Conservation (phyloP, 1,140 invertebrate species). For the Sipha flava region DNA sequence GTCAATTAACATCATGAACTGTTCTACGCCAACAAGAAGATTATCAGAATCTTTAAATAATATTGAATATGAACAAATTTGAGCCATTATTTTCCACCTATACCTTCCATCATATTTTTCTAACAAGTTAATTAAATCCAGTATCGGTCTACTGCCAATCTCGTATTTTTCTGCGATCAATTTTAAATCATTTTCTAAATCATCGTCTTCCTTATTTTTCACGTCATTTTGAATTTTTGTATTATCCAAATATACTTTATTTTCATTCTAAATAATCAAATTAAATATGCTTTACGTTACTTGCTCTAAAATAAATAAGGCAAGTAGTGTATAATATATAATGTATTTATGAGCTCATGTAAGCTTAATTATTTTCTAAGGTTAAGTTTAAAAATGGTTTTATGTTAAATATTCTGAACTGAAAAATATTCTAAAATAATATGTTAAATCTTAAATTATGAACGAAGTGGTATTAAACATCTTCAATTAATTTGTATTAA, state of each 20-base stretch:
- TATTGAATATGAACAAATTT: slow-evolving; percentile 15
- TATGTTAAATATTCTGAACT: too few relatives aligned
- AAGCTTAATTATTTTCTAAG: too few relatives aligned
- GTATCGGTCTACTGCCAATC: not conserved
- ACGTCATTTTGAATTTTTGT: too few relatives aligned
- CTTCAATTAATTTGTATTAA: too few relatives aligned
- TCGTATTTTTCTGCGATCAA: not conserved
- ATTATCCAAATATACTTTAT: not conserved
- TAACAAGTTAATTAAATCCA: not conserved
- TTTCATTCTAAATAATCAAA: not conserved
- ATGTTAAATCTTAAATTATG: too few relatives aligned
- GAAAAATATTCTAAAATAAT: too few relatives aligned
- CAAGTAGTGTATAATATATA: too few relatives aligned
- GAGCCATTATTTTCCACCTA: not conserved
- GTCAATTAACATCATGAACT: slow-evolving; percentile 3
- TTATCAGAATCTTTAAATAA: not conserved
- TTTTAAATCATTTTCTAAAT: not conserved
- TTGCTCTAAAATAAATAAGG: too few relatives aligned
- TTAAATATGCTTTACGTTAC: too few relatives aligned
- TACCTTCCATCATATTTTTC: not conserved
- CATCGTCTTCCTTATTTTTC: not conserved
- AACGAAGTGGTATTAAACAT: too few relatives aligned
- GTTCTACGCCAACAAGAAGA: not conserved
- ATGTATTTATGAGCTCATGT: too few relatives aligned
- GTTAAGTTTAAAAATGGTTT: too few relatives aligned